Percentiles rank a stretch among this genome's conserved stretches.
Conservation (phyloP, 2,797 vertebrate species). For the Eulemur albifrons region DNA sequence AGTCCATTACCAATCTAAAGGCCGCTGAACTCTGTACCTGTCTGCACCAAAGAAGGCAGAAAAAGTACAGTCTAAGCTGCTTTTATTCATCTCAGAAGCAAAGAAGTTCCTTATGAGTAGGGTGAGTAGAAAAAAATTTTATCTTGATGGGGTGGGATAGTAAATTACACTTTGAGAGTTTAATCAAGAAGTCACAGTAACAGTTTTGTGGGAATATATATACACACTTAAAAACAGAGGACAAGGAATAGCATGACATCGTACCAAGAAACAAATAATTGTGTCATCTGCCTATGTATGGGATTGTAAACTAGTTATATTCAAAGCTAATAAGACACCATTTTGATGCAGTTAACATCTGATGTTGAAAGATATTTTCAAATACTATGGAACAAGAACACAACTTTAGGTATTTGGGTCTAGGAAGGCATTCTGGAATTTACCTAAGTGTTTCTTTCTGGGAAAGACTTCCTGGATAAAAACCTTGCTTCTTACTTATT, state of each 20-base stretch:
- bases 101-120: not conserved
- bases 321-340: not conserved
- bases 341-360: not conserved
- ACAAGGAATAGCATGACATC: not conserved
- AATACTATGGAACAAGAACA: not conserved
- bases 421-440: slow-evolving; percentile 13
- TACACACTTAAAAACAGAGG: not conserved
- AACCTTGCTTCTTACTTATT: slow-evolving; percentile 28
- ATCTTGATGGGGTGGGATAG: not conserved
- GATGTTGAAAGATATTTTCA: slow-evolving; percentile 16
- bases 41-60: not conserved
- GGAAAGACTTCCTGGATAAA: not conserved
- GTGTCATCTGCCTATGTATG: not conserved
- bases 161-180: slow-evolving; percentile 37
- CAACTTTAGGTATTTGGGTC: not conserved
- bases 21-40: not conserved
- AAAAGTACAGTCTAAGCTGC: not conserved
- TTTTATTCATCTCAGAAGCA: slow-evolving; percentile 6
- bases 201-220: slow-evolving; percentile 8
- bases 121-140: not conserved
- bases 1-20: slow-evolving; percentile 11
- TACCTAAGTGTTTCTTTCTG: not conserved
- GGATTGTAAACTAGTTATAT: not conserved
- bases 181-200: slow-evolving; percentile 8
- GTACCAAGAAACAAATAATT: slow-evolving; percentile 20